Evolutionary conservation across 2,113 vertebrate genomes (phyloP).

Genomic region (Smithornis capensis): DNA sequence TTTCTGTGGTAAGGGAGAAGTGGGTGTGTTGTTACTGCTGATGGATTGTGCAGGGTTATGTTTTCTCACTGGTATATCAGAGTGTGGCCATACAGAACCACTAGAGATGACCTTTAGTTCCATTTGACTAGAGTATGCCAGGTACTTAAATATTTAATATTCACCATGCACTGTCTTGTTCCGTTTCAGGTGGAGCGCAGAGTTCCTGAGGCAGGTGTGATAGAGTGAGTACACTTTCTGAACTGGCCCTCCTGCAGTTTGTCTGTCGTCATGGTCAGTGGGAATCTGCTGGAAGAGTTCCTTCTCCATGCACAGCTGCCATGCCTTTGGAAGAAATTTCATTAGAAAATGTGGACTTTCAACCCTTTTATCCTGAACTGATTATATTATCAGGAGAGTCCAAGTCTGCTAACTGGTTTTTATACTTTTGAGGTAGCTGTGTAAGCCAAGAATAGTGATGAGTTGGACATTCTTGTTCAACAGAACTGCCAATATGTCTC

Average conservation of each 20-base stretch:
- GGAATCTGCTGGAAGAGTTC: background rate
- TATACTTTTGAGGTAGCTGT: background rate
- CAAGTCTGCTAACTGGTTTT: background rate
- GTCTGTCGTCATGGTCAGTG: rapidly evolving
- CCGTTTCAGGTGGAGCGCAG: constrained; percentile 76
- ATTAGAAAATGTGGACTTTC: background rate
- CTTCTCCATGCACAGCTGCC: background rate
- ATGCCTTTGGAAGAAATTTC: background rate
- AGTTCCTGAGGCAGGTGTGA: constrained; percentile 80
- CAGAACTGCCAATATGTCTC: background rate
- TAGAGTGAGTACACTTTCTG: constrained; percentile 83
- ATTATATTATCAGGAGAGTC: background rate
- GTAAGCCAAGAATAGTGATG: background rate
- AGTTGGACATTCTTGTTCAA: background rate
- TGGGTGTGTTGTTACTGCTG: background rate
- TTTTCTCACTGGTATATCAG: background rate
- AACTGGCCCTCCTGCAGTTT: rapidly evolving
- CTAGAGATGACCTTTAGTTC: background rate
- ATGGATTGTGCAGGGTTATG: background rate
- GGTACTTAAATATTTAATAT: background rate
- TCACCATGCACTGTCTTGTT: background rate
- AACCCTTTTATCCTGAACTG: background rate
- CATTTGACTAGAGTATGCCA: background rate
- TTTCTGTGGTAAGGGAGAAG: background rate
- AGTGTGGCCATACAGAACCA: background rate